Base-by-base conservation (phyloP, 1,140 invertebrate genomes). In the Micrasema minimum region DNA sequence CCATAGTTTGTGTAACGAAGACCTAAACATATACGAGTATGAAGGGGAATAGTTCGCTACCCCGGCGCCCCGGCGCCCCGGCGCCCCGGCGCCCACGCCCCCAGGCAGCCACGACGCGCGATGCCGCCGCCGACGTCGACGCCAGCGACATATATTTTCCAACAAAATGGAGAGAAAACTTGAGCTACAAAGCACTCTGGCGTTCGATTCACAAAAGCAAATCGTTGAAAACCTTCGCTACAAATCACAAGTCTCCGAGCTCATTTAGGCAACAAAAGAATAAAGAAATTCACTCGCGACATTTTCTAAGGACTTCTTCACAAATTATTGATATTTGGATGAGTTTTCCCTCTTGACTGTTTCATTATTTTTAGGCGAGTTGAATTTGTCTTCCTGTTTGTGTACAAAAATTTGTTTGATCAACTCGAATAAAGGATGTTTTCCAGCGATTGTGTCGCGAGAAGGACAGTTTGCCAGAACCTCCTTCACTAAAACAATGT, bases 191-290 rank as follows among this genome's bases (percentile, higher is more conserved):
- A 66, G 14, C 64, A 66, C 46, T 53, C 51, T 37, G 35, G 37
- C 51, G 35, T 67, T 67, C 51, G 65, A 67, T 67, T 53, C 50
- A 67, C 65, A 67, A 67, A 65, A 66, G 64, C 64, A 66, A 50
- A 51, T 51, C 46, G 64, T 51, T 66, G 64, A 66, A 46, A 66
- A 64, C 31, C 45, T 48, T 64, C 23, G 61, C 45, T 31, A 64
- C 61, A 64, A 64, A 64, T 64, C 61, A 64, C 61, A 48, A 48
- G 41, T 48, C 61, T 45, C 43, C 20, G 41, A 26, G 37, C 61
- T 48, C 61, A 64, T 48, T 46, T 46, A 64, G 37, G 10, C 41
- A 64, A 64, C 61, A 64, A 45, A 46, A 43, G 57, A 43, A 61
- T 41, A 43, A 61, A 38, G 57, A 61, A 38, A 61, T 61, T 22